A percentile compares a stretch with the other conserved stretches of the same genome.
Evolutionary conservation across 2,888 invertebrate genomes (phyloP).

Genomic region (Strigamia crassipes): DNA sequence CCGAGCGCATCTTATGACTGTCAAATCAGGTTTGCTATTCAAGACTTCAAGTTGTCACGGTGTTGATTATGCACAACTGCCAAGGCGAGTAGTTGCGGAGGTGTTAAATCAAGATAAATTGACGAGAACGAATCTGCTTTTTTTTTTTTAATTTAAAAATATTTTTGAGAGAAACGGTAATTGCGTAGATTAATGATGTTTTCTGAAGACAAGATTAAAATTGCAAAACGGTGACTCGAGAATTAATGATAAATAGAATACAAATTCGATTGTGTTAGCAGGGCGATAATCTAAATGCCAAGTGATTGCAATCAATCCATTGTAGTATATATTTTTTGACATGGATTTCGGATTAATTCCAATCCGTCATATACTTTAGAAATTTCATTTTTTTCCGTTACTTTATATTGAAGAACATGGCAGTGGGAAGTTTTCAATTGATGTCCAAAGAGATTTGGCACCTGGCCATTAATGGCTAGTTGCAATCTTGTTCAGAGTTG

Average conservation of each 20-base stretch:
- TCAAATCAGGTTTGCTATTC: background rate
- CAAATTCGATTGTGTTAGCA: background rate
- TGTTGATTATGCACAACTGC: background rate
- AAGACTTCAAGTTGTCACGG: background rate
- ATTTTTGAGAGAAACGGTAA: background rate
- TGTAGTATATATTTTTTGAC: background rate
- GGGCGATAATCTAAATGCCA: background rate
- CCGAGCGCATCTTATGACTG: background rate
- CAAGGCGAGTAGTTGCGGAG: background rate
- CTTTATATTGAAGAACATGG: slow-evolving; percentile 17
- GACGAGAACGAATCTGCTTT: background rate
- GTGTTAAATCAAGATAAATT: slow-evolving; percentile 32
- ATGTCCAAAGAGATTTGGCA: slow-evolving; percentile 27
- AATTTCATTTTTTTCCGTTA: background rate
- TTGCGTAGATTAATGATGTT: slow-evolving; percentile 12
- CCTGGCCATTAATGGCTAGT: slow-evolving; percentile 4
- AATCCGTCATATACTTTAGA: slow-evolving; percentile 15
- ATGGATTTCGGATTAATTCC: slow-evolving; percentile 3
- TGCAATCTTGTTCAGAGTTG: slow-evolving; percentile 23
- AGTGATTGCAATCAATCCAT: background rate
- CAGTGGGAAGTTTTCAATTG: slow-evolving; percentile 21
- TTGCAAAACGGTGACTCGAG: background rate
- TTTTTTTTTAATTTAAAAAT: background rate
- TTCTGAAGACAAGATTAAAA: background rate
- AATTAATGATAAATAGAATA: background rate